These are phyloP conservation scores for Gobio gobio DNA, from an alignment of 2,113 vertebrate genomes.

Conservation along the genomic window DNA sequence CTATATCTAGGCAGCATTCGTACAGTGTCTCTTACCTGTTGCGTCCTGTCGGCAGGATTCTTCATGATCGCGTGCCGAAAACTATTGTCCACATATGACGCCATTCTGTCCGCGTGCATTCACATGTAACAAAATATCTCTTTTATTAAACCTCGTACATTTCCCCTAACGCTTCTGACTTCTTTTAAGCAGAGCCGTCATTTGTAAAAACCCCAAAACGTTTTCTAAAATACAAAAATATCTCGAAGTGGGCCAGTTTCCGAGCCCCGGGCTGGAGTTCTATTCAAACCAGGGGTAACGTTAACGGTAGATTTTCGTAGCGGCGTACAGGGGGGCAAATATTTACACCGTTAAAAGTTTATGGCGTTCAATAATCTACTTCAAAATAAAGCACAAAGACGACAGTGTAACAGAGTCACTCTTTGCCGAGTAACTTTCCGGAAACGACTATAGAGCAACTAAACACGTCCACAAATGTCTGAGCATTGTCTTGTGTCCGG, in stretches of 20 bases:
- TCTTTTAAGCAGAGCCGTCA: neutral
- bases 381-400: too few species aligned
- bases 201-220: slow-evolving; percentile 36
- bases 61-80: slow-evolving; percentile 88
- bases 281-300: neutral
- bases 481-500: slow-evolving; percentile 20
- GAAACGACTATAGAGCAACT: neutral
- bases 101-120: slow-evolving; percentile 69
- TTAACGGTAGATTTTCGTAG: slow-evolving; percentile 5
- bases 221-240: slow-evolving; percentile 31
- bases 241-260: slow-evolving; percentile 39
- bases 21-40: slow-evolving; percentile 71
- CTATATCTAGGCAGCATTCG: neutral
- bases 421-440: neutral
- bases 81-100: slow-evolving; percentile 89
- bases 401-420: neutral
- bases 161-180: slow-evolving; percentile 7
- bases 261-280: slow-evolving; percentile 57
- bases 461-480: neutral
- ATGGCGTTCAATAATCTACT: neutral
- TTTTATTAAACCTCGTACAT: slow-evolving; percentile 33
- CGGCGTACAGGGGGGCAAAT: neutral
- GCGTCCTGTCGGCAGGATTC: slow-evolving; percentile 81
- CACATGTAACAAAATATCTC: slow-evolving; percentile 17
- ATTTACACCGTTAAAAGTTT: slow-evolving; percentile 2